Evolutionary conservation across 2,113 vertebrate genomes (phyloP), one percentile per base, ranked within the genome.

Genomic region (Arenaria interpres): DNA sequence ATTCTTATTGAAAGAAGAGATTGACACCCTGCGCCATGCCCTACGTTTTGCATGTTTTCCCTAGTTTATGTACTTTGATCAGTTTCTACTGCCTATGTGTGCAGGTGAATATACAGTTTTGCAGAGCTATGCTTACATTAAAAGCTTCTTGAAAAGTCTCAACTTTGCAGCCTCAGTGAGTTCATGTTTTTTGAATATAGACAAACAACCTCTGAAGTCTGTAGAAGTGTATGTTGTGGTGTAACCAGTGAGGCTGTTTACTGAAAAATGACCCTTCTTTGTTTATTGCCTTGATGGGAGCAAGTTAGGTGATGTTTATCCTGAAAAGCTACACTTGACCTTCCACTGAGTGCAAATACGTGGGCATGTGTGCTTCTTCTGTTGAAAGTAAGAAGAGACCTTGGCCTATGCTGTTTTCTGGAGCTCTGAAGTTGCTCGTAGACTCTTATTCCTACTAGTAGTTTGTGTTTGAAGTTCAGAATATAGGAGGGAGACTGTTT

Each of bases 351-450:
- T 71, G 3, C 33, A 75, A 76, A 48, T 21, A 50, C 54, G 3
- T 14, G 22, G 13, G 28, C 4, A 16, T 0, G 0, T 20, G 10
- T 19, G 5, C 67, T 75, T 90, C 37, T 9, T 54, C 11, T 32
- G 23, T 60, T 43, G 45, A 45, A 76, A 32, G 23, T 32, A 69
- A 41, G 71, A 54, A 21, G 14, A 54, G 8, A 25, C 10, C 33
- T 79, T 50, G 46, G 32, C 7, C n/a, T 3, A 3, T 22, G 37
- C 8, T 32, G 14, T 60, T 83, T 83, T 30, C 54, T 90, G 50
- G n/a, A 48, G 23, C 54, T 78, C 56, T 75, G 35, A n/a, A 67
- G 51, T 32, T 92, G 23, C 15, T 60, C 10, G 25, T 43, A 56
- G 27, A 43, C 14, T 46, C 9, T 39, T 48, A 33, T 27, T 67